phyloP scores from a whole-genome alignment of 1,140 invertebrate species.

The Ceratitis capitata region DNA sequence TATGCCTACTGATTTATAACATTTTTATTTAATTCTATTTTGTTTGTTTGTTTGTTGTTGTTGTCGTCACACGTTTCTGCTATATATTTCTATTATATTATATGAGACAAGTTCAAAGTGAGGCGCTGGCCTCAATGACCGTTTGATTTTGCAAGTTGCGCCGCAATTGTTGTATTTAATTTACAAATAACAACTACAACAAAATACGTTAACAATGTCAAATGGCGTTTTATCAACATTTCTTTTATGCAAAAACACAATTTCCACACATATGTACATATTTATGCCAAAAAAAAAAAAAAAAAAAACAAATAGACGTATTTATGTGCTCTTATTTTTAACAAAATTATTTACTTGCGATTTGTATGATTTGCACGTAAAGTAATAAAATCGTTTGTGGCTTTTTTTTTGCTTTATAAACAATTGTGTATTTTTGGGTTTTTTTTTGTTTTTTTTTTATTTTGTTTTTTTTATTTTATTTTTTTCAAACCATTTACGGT shows the following conservation, averaged over 20 bases:
- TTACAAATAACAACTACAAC: background rate
- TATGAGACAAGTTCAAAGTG: slow-evolving; percentile 24
- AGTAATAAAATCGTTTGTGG: background rate
- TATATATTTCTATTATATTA: background rate
- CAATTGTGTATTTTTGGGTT: background rate
- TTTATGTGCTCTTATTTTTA: background rate
- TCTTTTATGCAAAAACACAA: background rate
- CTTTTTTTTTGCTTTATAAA: background rate
- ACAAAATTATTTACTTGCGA: background rate
- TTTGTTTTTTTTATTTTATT: background rate
- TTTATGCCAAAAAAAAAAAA: too few relatives aligned
- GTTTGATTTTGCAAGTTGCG: background rate
- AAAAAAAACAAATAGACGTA: too few relatives aligned
- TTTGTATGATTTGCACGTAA: background rate
- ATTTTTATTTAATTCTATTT: background rate
- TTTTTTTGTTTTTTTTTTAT: background rate
- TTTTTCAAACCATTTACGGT: background rate
- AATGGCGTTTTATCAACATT: background rate
- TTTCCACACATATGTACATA: background rate
- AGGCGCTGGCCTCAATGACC: background rate
- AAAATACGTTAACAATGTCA: background rate
- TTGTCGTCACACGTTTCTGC: too few relatives aligned
- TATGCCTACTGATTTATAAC: background rate
- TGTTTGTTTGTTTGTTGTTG: background rate
- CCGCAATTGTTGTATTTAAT: background rate